phyloP scores from a whole-genome alignment of 2,888 invertebrate species.

The Keiferia lycopersicella region DNA sequence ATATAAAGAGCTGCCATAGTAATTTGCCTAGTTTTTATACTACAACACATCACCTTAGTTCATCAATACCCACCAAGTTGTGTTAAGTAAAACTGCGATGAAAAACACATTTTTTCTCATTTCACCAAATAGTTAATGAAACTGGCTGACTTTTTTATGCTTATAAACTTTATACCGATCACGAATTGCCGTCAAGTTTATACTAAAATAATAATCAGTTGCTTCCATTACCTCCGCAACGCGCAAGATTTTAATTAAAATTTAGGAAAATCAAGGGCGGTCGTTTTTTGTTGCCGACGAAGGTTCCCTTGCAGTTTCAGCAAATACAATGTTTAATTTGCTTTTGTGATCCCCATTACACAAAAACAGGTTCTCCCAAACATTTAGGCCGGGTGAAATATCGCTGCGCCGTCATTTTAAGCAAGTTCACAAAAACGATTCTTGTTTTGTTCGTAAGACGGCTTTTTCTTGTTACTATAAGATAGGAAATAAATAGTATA shows the following conservation, averaged over 20 bases:
- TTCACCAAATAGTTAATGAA: no score
- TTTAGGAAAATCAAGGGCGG: slow-evolving; percentile 65
- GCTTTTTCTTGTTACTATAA: slow-evolving; percentile 57
- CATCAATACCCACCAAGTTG: no score
- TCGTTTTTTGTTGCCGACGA: slow-evolving; percentile 70
- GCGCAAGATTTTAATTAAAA: slow-evolving; percentile 79
- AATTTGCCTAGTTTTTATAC: no score
- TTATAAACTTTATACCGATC: slow-evolving; percentile 55
- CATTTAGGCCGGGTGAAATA: slow-evolving; percentile 74
- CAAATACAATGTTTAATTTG: slow-evolving; percentile 76
- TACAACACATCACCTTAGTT: no score
- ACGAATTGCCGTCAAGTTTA: slow-evolving; percentile 44
- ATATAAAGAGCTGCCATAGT: no score
- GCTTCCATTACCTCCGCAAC: slow-evolving; percentile 61
- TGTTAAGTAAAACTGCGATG: no score
- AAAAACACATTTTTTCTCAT: no score
- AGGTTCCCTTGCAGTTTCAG: slow-evolving; percentile 69
- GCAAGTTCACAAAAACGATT: slow-evolving; percentile 78
- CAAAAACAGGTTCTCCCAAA: slow-evolving; percentile 80
- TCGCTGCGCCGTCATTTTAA: slow-evolving; percentile 72
- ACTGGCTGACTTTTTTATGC: no score
- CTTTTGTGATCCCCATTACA: slow-evolving; percentile 76
- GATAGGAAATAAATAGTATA: slow-evolving; percentile 63
- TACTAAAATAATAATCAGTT: slow-evolving; percentile 53
- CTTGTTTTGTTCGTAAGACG: slow-evolving; percentile 56